These are phyloP conservation scores for Datnioides undecimradiatus DNA, from an alignment of 2,113 vertebrate species.

Conservation along the genomic window DNA sequence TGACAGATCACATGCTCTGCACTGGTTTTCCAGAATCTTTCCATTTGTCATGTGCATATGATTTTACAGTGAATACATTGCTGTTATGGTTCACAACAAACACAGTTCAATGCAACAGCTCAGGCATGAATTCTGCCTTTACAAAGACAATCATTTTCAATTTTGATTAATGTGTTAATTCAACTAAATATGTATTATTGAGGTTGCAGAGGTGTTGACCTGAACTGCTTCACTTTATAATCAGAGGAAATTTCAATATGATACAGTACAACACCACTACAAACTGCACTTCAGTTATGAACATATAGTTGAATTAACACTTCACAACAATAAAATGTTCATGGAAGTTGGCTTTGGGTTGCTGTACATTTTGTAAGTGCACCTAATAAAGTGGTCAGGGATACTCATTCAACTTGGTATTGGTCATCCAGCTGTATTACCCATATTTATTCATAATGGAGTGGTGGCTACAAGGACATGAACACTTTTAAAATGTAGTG, in stretches of 20 bases:
- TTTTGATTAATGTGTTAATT: background rate
- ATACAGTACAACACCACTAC: background rate
- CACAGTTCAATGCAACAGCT: background rate
- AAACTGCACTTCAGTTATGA: background rate
- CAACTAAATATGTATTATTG: background rate
- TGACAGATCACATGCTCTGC: slow-evolving; percentile 36
- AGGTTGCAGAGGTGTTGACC: background rate
- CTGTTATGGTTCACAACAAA: background rate
- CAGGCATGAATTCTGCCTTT: too few relatives aligned
- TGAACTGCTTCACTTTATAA: background rate
- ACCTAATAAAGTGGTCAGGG: background rate
- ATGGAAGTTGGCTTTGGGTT: background rate
- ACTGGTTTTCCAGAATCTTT: slow-evolving; percentile 13
- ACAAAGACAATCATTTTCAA: background rate
- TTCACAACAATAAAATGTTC: background rate
- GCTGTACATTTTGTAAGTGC: background rate
- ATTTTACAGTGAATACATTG: background rate
- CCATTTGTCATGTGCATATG: slow-evolving; percentile 23
- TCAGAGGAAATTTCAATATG: background rate
- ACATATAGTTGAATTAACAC: background rate
- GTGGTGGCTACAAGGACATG: background rate
- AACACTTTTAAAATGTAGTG: background rate
- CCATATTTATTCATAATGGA: background rate
- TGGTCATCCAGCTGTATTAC: background rate
- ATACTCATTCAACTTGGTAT: background rate